Evolutionary conservation across 2,797 vertebrate genomes (phyloP), one percentile per base, ranked within the genome.

Genomic region (Ispidina picta): DNA sequence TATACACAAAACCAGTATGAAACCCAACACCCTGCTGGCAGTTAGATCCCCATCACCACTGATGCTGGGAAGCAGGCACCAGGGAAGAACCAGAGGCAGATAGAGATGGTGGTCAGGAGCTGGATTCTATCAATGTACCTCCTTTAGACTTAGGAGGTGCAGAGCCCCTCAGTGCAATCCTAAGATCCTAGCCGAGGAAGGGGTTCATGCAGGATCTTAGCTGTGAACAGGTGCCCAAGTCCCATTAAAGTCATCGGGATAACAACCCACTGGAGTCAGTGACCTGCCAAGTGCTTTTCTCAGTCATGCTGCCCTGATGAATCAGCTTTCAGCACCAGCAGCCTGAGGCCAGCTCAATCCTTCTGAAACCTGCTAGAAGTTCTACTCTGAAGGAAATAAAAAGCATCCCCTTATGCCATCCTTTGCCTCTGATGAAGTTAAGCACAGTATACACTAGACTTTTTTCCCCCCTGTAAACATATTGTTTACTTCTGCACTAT

Each of bases 401-500:
- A 93, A 81, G 16, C 29, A 83, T 68, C 74, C 78, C 72, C 83
- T 94, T 86, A 88, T 74, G 75, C 39, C 46, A 90, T 90, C 51
- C 46, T 72, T 43, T 91, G 73, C 58, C 73, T 89, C 82, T 89
- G 76, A 83, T 73, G 54, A 94, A 96, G 87, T 83, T 80, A 87
- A 92, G 46, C 43, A 48, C 60, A 90, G 33, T 62, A 63, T 64
- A 82, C 22, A 90, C 91, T 72, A 92, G 48, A 25, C 22, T n/a
- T 56, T 79, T 79, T 87, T 79, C 28, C 15, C 12, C 0, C 1
- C 79, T 49, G 68, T 90, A 95, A 94, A 95, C 76, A 85, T 43
- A 73, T 92, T 95, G 64, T 75, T 94, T 95, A 85, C 85, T 93
- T 95, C 91, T 95, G n/a, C 54, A 66, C 64, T 90, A 62, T 73